Percentiles rank a stretch among this genome's conserved stretches.
phyloP scores from a whole-genome alignment of 2,797 vertebrate genomes.

The Myoxocephalus aenaeus region DNA sequence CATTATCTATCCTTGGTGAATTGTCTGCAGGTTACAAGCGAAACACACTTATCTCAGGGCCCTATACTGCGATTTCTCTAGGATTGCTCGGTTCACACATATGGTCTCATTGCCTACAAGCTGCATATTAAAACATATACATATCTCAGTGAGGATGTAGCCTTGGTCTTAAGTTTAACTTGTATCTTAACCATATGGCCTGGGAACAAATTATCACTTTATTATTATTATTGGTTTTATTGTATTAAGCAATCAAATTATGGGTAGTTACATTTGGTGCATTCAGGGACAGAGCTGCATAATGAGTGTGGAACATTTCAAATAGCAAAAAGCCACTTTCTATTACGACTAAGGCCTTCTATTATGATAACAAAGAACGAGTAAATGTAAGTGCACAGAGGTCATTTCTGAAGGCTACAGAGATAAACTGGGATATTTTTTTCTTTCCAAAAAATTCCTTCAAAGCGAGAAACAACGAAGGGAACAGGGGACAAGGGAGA shows the following conservation, averaged over 20 bases:
- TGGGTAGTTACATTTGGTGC: slow-evolving; percentile 31
- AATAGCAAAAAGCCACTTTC: slow-evolving; percentile 55
- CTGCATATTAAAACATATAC: slow-evolving; percentile 25
- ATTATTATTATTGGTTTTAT: slow-evolving; percentile 43
- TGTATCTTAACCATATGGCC: slow-evolving; percentile 35
- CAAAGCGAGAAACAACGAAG: slow-evolving; percentile 65
- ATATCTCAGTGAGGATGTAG: slow-evolving; percentile 16
- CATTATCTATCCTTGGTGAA: slow-evolving; percentile 29
- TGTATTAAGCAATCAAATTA: slow-evolving; percentile 39
- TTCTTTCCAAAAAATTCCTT: slow-evolving; percentile 57
- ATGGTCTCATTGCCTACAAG: slow-evolving; percentile 16
- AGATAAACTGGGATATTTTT: slow-evolving; percentile 59
- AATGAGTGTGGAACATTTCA: slow-evolving; percentile 42
- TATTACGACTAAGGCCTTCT: slow-evolving; percentile 41
- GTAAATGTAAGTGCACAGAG: slow-evolving; percentile 59
- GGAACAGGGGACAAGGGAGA: slow-evolving; percentile 61
- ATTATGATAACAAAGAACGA: slow-evolving; percentile 69
- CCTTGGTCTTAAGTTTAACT: slow-evolving; percentile 14
- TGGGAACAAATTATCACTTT: slow-evolving; percentile 10
- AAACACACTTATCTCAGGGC: slow-evolving; percentile 43
- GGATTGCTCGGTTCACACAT: slow-evolving; percentile 18
- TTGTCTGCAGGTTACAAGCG: slow-evolving; percentile 45
- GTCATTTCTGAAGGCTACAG: slow-evolving; percentile 66
- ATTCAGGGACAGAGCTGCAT: slow-evolving; percentile 44
- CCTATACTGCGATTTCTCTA: slow-evolving; percentile 19